A percentile compares a stretch with the other conserved stretches of the same genome.
phyloP scores from a whole-genome alignment of 1,140 invertebrate genomes.

The Chrysoperla carnea region DNA sequence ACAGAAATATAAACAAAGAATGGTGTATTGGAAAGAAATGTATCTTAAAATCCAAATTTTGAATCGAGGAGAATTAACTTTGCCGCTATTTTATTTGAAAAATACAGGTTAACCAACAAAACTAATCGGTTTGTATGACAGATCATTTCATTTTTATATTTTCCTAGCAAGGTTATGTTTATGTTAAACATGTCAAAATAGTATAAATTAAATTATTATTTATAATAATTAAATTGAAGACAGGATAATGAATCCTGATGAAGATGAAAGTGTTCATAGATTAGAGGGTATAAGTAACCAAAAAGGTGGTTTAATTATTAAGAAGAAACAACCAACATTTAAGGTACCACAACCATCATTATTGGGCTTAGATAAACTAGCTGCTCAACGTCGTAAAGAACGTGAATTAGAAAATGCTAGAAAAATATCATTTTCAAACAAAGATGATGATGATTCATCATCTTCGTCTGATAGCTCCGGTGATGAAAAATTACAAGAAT shows the following conservation, averaged over 20 bases:
- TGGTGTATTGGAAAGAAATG: no score
- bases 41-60: no score
- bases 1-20: no score
- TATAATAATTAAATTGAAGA: neutral
- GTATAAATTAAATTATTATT: no score
- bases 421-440: slow-evolving; percentile 44
- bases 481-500: slow-evolving; percentile 21
- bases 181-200: no score
- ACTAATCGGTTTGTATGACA: no score
- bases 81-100: no score
- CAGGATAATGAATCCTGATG: slow-evolving; percentile 12
- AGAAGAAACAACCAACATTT: slow-evolving; percentile 52
- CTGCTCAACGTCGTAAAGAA: slow-evolving; percentile 49
- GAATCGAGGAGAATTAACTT: no score
- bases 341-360: slow-evolving; percentile 67
- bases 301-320: slow-evolving; percentile 66
- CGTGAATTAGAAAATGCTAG: slow-evolving; percentile 32
- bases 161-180: no score
- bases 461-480: no score
- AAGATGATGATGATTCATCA: slow-evolving; percentile 29
- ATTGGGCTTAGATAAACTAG: slow-evolving; percentile 76
- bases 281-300: slow-evolving; percentile 64
- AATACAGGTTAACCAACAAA: no score
- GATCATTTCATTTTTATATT: no score
- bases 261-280: slow-evolving; percentile 48